Conservation (phyloP, 2,888 invertebrate species). For the Tortrix viridana region DNA sequence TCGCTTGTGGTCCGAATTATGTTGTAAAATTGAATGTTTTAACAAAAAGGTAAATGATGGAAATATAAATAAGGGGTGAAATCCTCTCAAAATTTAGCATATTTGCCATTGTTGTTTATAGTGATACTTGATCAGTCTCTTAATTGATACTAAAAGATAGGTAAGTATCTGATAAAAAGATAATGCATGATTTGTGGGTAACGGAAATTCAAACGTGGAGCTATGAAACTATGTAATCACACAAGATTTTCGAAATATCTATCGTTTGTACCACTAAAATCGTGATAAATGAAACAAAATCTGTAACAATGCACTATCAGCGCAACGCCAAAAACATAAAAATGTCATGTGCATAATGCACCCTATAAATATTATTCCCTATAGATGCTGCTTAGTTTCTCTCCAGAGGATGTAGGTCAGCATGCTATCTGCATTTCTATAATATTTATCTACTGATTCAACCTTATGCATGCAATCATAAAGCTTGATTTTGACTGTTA, state of each 20-base stretch:
- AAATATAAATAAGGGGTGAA: too few species aligned
- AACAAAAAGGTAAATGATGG: too few species aligned
- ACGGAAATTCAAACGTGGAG: too few species aligned
- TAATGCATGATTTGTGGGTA: too few species aligned
- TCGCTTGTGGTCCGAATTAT: neutral
- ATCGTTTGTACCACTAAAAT: slow-evolving; percentile 6
- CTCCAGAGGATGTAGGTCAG: slow-evolving; percentile 81
- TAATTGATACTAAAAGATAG: too few species aligned
- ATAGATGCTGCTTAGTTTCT: slow-evolving; percentile 69
- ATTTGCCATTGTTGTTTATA: too few species aligned
- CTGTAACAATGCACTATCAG: slow-evolving; percentile 62
- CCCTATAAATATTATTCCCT: slow-evolving; percentile 81
- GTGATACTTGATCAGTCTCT: too few species aligned
- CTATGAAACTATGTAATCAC: too few species aligned
- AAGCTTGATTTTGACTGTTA: slow-evolving; percentile 51
- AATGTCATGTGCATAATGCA: slow-evolving; percentile 82
- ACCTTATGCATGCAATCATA: slow-evolving; percentile 50
- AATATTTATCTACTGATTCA: slow-evolving; percentile 47
- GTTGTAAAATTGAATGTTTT: neutral
- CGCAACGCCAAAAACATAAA: slow-evolving; percentile 79
- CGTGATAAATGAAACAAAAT: slow-evolving; percentile 57
- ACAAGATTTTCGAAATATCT: neutral
- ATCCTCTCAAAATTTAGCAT: too few species aligned
- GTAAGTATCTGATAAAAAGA: too few species aligned
- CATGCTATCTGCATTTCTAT: slow-evolving; percentile 59